phyloP scores from a whole-genome alignment of 2,797 vertebrate genomes.

The Chiroxiphia lanceolata region DNA sequence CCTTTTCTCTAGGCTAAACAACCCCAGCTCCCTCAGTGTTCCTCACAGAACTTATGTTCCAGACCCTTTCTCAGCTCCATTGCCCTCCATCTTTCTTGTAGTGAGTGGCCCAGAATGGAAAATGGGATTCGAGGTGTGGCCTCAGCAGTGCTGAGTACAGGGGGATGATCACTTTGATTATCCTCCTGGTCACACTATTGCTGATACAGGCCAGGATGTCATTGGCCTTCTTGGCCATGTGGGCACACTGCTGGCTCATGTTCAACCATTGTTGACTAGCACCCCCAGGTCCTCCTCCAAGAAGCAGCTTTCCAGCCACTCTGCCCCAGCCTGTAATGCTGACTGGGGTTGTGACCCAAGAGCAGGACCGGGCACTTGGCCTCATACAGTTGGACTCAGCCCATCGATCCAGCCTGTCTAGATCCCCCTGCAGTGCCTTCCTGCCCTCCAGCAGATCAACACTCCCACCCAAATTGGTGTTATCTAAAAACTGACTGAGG shows the following conservation, averaged over 20 bases:
- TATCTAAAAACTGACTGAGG: background rate
- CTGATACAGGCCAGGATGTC: background rate
- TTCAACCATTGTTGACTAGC: background rate
- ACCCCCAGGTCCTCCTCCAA: background rate
- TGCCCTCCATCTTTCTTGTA: background rate
- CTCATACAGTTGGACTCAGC: background rate
- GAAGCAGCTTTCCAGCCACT: background rate
- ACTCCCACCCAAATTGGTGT: background rate
- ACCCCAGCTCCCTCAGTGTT: background rate
- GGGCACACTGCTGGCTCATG: background rate
- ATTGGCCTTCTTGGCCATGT: background rate
- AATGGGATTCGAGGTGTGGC: background rate
- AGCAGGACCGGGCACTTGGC: background rate
- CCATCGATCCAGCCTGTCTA: background rate
- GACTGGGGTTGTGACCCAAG: background rate
- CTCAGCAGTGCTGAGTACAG: background rate
- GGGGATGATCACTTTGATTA: background rate
- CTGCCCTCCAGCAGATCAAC: background rate
- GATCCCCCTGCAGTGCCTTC: background rate
- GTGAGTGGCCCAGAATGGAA: background rate
- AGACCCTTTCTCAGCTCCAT: background rate
- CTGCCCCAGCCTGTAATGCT: background rate
- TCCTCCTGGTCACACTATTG: background rate
- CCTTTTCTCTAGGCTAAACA: background rate
- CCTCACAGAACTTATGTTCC: background rate